Evolutionary conservation across 2,113 vertebrate genomes (phyloP).

Genomic region (Cisticola juncidis): DNA sequence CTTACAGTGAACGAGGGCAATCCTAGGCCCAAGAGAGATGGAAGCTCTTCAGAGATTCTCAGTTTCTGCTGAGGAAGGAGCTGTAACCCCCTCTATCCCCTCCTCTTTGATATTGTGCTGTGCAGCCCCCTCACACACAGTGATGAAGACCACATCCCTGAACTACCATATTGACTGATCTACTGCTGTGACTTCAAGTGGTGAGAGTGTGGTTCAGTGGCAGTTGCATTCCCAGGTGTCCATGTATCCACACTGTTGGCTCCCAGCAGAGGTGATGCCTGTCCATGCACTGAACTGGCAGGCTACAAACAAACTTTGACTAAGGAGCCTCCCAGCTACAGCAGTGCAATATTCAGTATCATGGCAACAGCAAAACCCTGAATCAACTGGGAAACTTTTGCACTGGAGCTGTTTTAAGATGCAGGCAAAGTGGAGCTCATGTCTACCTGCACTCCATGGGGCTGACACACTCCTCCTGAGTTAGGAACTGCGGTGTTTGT

Average conservation of each 20-base stretch:
- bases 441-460: not conserved
- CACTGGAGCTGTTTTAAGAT: not conserved
- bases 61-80: not conserved
- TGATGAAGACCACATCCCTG: not conserved
- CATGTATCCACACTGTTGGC: rapidly evolving
- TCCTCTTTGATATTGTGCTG: not conserved
- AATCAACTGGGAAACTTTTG: not conserved
- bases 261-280: not conserved
- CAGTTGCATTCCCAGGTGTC: not conserved
- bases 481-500: rapidly evolving
- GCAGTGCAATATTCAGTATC: not conserved
- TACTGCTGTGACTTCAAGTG: not conserved
- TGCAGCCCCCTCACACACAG: not conserved
- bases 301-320: not conserved
- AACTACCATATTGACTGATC: not conserved
- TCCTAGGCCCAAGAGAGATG: not conserved
- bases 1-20: rapidly evolving
- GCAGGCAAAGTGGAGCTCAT: not conserved
- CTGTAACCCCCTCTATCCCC: not conserved
- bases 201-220: not conserved
- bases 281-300: not conserved
- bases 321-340: not conserved
- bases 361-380: not conserved
- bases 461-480: not conserved
- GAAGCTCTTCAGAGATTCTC: not conserved